Percentiles rank a stretch among this genome's conserved stretches.
These are phyloP conservation scores for Entomyzon cyanotis DNA, from an alignment of 2,113 vertebrate species.

Conservation along the genomic window DNA sequence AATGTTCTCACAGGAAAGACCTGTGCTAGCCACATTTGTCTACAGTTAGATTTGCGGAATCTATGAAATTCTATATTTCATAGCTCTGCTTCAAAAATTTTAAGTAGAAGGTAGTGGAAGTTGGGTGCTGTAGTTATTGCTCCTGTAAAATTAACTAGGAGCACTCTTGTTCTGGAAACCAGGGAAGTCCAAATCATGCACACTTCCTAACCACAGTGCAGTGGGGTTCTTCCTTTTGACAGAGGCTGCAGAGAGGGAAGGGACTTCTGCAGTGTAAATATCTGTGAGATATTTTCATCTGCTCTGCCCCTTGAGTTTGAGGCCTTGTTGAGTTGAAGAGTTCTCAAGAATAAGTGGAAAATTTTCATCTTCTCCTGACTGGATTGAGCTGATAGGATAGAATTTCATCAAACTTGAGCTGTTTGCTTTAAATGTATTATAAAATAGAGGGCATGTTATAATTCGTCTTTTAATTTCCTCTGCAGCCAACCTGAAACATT, in stretches of 20 bases:
- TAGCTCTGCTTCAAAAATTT: background rate
- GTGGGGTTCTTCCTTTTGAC: background rate
- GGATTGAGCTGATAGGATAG: background rate
- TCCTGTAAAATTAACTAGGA: background rate
- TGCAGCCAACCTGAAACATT: background rate
- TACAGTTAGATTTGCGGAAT: background rate
- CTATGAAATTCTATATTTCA: background rate
- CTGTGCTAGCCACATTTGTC: too few species aligned
- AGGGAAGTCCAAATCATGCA: accelerated
- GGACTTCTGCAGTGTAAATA: background rate
- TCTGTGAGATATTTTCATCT: background rate
- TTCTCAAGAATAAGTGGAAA: background rate
- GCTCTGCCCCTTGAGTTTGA: background rate
- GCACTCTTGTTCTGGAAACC: background rate
- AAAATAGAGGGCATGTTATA: background rate
- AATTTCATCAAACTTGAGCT: background rate
- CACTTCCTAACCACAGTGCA: background rate
- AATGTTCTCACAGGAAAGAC: too few species aligned
- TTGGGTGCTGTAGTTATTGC: background rate
- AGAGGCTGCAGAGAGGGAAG: background rate
- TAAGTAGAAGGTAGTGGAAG: background rate
- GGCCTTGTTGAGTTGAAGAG: background rate
- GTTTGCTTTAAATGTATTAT: background rate
- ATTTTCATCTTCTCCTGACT: background rate
- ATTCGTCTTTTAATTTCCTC: background rate